Evolutionary conservation across 2,113 vertebrate species (phyloP).

Genomic region (Gymnorhina tibicen): DNA sequence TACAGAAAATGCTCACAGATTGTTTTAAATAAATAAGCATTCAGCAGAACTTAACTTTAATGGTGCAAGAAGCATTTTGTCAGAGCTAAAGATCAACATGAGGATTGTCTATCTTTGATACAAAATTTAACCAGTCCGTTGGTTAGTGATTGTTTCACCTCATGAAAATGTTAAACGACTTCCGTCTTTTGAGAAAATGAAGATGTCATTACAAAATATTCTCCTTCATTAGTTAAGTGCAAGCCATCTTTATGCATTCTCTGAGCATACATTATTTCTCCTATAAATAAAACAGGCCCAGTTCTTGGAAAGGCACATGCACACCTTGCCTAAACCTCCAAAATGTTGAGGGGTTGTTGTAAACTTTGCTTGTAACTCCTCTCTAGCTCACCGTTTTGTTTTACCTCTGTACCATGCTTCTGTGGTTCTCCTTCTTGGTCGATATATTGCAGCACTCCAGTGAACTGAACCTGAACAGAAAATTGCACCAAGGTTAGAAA

Average conservation of each 20-base stretch:
- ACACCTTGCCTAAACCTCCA: background rate
- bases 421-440: background rate
- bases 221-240: background rate
- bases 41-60: background rate
- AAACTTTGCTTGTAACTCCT: background rate
- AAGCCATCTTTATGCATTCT: background rate
- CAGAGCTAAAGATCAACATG: background rate
- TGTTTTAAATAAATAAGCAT: conserved; percentile 29
- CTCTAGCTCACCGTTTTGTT: background rate
- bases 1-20: background rate
- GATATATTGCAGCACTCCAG: background rate
- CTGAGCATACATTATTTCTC: background rate
- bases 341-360: background rate
- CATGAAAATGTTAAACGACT: background rate
- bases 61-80: background rate
- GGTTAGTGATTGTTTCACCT: background rate
- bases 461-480: background rate
- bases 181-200: background rate
- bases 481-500: background rate
- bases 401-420: background rate
- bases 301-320: background rate
- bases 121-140: background rate
- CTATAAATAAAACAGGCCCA: background rate
- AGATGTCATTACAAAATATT: background rate
- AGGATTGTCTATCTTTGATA: background rate